Evolutionary conservation across 2,113 vertebrate genomes (phyloP), one percentile per base, ranked within the genome.

Genomic region (Aplodontia rufa): DNA sequence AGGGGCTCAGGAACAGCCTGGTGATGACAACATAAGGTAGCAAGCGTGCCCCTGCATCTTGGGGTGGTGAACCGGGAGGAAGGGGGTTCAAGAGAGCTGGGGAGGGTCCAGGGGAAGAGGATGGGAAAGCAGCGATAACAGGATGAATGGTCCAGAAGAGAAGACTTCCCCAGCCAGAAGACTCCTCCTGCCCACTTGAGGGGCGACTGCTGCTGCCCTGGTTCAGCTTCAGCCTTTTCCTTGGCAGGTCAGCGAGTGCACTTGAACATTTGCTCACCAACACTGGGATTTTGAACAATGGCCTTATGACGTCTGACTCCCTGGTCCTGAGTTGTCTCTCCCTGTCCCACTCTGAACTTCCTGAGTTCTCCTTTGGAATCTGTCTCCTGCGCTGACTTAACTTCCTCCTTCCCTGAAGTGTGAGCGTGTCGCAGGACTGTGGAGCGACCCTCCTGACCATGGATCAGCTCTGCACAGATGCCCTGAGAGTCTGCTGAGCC

Each of bases 381-480:
- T n/a, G n/a, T 90, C 51, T 16, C 51, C 69, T 64, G 13, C 71
- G 5, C 13, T 2, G 42, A 47, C 69, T 66, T 42, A 9, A 32
- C 49, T 28, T 13, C 17, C 40, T 78, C 66, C 35, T 40, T 40
- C 17, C 69, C 22, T 42, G 51, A 4, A 32, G 14, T 47, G 58
- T 28, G 22, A 47, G 3, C 12, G 0, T 28, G 35, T 53, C 11
- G 1, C 10, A 5, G 6, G n/a, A 8, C 72, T 8, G 24, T 28
- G 6, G 58, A 53, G n/a, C 42, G 8, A 0, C 20, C 42, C 1
- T 55, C 14, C 0, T 5, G 30, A 51, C 71, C 28, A 10, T 3
- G n/a, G 24, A 51, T 71, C 28, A 13, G 1, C 53, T 69, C 20
- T 35, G 32, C 42, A 4, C n/a, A 66, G n/a, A 37, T 42, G 35